phyloP scores from a whole-genome alignment of 2,888 invertebrate genomes.

The Ochropleura leucogaster region DNA sequence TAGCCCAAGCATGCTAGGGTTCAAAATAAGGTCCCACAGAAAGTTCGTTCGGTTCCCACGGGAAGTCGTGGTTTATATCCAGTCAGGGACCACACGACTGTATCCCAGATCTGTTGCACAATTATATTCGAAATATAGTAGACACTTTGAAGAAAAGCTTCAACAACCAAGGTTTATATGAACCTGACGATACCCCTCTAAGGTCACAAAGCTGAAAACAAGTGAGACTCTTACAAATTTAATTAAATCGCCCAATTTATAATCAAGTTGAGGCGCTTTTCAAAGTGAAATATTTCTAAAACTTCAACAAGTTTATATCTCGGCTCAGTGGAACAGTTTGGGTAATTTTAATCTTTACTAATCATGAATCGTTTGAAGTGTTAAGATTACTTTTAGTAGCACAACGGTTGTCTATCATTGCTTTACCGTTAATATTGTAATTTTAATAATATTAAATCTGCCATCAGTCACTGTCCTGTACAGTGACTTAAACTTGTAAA shows the following conservation, averaged over 20 bases:
- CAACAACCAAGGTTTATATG: conserved; percentile 18
- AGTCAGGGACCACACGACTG: conserved; percentile 51
- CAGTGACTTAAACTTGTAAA: too few species aligned
- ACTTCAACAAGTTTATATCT: conserved; percentile 58
- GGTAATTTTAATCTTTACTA: conserved; percentile 55
- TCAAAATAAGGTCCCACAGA: conserved; percentile 49
- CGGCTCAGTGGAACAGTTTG: conserved; percentile 43
- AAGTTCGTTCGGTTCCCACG: conserved; percentile 59
- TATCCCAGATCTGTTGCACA: conserved; percentile 52
- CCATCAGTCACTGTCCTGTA: not conserved
- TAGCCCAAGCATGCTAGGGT: conserved; percentile 19
- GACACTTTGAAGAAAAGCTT: conserved; percentile 7
- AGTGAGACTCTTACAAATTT: conserved; percentile 49
- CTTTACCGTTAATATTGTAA: not conserved
- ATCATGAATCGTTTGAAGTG: conserved; percentile 56
- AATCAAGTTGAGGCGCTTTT: conserved; percentile 55
- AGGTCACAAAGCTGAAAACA: conserved; percentile 38
- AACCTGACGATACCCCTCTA: conserved; percentile 28
- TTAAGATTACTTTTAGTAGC: conserved; percentile 39
- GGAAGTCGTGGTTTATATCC: conserved; percentile 55
- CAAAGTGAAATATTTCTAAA: conserved; percentile 59
- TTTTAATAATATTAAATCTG: not conserved
- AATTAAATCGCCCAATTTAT: conserved; percentile 59
- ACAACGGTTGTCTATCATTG: conserved; percentile 13
- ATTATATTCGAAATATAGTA: conserved; percentile 43